Evolutionary conservation across 2,113 vertebrate genomes (phyloP).

Genomic region (Pteropus alecto): DNA sequence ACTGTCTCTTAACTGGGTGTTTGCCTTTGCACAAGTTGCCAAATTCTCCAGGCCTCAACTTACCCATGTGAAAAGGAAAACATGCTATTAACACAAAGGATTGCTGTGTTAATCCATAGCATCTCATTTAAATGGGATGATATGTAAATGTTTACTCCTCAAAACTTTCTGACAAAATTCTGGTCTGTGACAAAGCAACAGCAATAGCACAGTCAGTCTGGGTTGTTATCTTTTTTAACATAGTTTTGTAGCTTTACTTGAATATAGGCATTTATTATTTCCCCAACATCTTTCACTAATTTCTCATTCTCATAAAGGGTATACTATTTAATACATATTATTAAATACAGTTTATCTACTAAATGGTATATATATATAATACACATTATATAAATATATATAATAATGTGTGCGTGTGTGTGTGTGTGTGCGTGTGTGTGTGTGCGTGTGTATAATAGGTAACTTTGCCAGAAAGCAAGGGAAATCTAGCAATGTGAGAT

Average conservation of each 20-base stretch:
- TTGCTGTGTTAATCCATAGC: neutral
- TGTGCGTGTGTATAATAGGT: too few species aligned
- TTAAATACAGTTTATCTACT: neutral
- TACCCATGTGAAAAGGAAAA: neutral
- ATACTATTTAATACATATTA: neutral
- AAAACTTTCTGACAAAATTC: neutral
- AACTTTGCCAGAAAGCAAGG: neutral
- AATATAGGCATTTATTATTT: neutral
- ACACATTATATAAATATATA: too few species aligned
- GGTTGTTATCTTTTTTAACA: neutral
- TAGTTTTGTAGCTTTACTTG: neutral
- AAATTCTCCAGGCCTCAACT: neutral
- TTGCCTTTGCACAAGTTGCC: neutral
- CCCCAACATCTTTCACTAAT: neutral
- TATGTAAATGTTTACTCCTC: accelerated
- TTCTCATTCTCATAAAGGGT: neutral
- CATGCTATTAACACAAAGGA: neutral
- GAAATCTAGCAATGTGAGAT: neutral
- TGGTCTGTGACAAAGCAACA: neutral
- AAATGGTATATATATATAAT: neutral
- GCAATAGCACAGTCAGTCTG: neutral
- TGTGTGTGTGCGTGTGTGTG: too few species aligned
- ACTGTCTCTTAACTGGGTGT: neutral
- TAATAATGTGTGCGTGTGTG: too few species aligned
- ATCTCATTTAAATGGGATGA: neutral